Percentiles rank a stretch among this genome's conserved stretches.
phyloP scores from a whole-genome alignment of 2,113 vertebrate species.

The Scophthalmus maximus region DNA sequence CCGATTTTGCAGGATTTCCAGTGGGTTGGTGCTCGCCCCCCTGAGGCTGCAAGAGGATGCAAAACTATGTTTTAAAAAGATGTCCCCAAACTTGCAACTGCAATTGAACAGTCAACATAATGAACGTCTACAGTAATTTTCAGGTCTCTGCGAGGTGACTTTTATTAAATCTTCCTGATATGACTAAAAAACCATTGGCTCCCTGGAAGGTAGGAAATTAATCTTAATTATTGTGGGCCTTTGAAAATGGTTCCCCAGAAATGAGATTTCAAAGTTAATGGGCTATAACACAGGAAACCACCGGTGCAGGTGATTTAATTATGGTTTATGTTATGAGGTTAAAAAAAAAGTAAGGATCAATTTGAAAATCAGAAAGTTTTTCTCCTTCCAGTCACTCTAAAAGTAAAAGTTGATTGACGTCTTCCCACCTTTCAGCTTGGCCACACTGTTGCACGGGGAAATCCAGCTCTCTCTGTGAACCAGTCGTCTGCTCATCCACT shows the following conservation, averaged over 20 bases:
- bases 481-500: slow-evolving; percentile 2
- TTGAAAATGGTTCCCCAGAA: neutral
- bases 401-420: neutral
- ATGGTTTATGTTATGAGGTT: neutral
- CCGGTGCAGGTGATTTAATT: neutral
- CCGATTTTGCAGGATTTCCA: too few species aligned
- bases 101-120: neutral
- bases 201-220: slow-evolving; percentile 4
- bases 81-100: too few species aligned
- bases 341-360: too few species aligned
- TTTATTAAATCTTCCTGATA: slow-evolving; percentile 16
- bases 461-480: slow-evolving; percentile 1
- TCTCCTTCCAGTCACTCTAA: neutral
- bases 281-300: slow-evolving; percentile 1
- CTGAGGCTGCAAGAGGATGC: too few species aligned
- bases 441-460: too few species aligned
- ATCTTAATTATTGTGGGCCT: slow-evolving; percentile 7
- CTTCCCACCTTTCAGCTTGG: neutral
- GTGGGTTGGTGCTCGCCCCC: too few species aligned
- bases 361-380: neutral
- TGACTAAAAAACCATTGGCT: neutral
- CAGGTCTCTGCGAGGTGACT: slow-evolving; percentile 3
- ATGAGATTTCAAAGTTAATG: slow-evolving; percentile 35
- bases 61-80: too few species aligned
- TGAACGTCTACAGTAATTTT: neutral